phyloP scores from a whole-genome alignment of 2,888 invertebrate genomes.

The Notodromas monacha region DNA sequence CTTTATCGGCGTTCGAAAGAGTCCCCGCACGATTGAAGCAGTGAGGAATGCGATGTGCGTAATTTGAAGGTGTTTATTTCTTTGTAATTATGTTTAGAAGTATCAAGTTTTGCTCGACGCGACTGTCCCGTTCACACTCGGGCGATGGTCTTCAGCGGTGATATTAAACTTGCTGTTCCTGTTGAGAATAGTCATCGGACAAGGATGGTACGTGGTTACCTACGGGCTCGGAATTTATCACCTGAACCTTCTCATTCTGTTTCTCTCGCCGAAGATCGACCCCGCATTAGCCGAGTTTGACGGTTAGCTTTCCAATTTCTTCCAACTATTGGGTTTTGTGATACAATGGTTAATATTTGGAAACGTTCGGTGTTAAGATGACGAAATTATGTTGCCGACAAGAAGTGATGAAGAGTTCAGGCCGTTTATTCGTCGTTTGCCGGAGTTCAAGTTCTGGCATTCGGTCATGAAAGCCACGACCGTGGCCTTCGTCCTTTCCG shows the following conservation, averaged over 20 bases:
- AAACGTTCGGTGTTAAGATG: constrained; percentile 22
- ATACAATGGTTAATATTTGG: neutral
- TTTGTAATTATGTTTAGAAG: no score
- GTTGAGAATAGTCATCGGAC: constrained; percentile 11
- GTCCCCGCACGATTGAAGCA: no score
- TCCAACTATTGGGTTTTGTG: neutral
- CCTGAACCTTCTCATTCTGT: constrained; percentile 94
- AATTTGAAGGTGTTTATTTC: no score
- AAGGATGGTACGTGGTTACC: constrained; percentile 99
- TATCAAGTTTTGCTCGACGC: neutral
- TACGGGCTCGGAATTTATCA: constrained; percentile 98
- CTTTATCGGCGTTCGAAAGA: no score
- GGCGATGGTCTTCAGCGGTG: neutral
- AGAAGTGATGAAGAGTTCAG: constrained; percentile 85
- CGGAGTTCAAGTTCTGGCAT: constrained; percentile 99
- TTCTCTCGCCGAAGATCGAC: constrained; percentile 96
- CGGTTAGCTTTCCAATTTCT: constrained; percentile 23
- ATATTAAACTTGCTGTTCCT: neutral
- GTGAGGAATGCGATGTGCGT: no score
- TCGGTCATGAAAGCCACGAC: constrained; percentile 77
- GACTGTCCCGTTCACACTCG: neutral
- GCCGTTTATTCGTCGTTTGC: constrained; percentile 76
- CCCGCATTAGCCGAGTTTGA: constrained; percentile 65
- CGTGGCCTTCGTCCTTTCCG: constrained; percentile 61
- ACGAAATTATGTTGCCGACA: constrained; percentile 80